Base-by-base conservation (phyloP, 2,888 invertebrate species). In the Cacoxenus indagator region DNA sequence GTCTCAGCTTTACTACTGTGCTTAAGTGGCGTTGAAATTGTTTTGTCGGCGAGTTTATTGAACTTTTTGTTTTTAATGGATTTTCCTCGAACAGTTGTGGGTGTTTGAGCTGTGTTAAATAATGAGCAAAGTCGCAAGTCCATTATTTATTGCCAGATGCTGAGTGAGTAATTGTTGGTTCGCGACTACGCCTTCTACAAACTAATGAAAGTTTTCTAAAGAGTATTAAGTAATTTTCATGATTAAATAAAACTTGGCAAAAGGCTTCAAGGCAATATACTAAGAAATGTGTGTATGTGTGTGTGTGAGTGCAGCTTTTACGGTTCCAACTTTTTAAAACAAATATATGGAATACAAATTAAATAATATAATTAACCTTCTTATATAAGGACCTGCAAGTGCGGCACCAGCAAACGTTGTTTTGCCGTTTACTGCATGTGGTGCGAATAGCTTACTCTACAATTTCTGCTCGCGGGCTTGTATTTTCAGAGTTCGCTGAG, bases 21-120 rank as follows among this genome's bases (percentile, higher is more conserved):
- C 51, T 51, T 22, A 51, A 51, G 19, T 51, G 19, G 51, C 51
- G 51, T 19, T 19, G 19, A n/a, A 51, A 51, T 51, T 51, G 51
- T 51, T 51, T 51, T 51, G 51, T 22, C 51, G 22, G 51, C 17
- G 19, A 51, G 51, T 51, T 51, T 51, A 51, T 17, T 51, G 51
- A 51, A 51, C 51, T 22, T 51, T 51, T 37, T 37, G 14, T 11
- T 37, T 37, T 1, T 37, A 37, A 37, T 37, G 37, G 14, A 37
- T 14, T 11, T 14, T 37, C 37, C 8, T 11, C 14, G 37, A 37
- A 37, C 37, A 37, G 37, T 11, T 14, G 37, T 37, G 37, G 37
- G 37, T 31, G 37, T 37, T 8, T 2, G 37, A 8, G 37, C 5
- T 37, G 37, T 37, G 37, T 37, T 37, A 37, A 37, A 37, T 37